Conservation (phyloP, 2,113 vertebrate species). For the Oryctolagus cuniculus region DNA sequence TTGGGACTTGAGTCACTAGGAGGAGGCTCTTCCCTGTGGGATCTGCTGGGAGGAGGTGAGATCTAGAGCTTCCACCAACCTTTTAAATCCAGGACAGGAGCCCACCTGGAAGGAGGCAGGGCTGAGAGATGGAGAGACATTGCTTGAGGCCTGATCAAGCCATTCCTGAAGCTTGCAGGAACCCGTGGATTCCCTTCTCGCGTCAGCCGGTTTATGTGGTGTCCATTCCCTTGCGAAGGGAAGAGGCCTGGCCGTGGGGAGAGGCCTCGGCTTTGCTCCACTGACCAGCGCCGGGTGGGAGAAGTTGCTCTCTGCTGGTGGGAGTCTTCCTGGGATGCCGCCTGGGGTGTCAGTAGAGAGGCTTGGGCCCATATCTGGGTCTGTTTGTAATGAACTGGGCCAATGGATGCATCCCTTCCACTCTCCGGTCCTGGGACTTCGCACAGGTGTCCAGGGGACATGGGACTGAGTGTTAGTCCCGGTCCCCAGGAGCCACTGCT, state of each 20-base stretch:
- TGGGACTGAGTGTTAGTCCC: not conserved
- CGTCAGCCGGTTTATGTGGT: not conserved
- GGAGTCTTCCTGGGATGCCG: not conserved
- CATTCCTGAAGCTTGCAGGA: constrained; percentile 8
- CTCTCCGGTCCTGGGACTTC: not conserved
- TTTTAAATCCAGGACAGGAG: not conserved
- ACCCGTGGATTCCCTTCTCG: not conserved
- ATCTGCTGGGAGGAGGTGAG: not conserved
- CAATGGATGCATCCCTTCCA: not conserved
- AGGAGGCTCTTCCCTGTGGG: not conserved
- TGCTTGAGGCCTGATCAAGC: not conserved
- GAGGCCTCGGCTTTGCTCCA: not conserved
- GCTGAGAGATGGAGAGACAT: not conserved
- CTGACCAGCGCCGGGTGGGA: not conserved
- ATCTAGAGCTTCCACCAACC: not conserved
- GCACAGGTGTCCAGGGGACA: not conserved
- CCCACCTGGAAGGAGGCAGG: not conserved
- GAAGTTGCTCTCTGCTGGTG: not conserved
- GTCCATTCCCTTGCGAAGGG: not conserved
- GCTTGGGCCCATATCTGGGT: not conserved
- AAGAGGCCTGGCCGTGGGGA: not conserved
- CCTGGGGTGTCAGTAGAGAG: not conserved
- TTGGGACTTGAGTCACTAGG: not conserved
- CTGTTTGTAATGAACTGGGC: not conserved
- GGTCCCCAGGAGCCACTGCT: not conserved